Base-by-base conservation (phyloP, 2,113 vertebrate species). In the Hymenochirus boettgeri region DNA sequence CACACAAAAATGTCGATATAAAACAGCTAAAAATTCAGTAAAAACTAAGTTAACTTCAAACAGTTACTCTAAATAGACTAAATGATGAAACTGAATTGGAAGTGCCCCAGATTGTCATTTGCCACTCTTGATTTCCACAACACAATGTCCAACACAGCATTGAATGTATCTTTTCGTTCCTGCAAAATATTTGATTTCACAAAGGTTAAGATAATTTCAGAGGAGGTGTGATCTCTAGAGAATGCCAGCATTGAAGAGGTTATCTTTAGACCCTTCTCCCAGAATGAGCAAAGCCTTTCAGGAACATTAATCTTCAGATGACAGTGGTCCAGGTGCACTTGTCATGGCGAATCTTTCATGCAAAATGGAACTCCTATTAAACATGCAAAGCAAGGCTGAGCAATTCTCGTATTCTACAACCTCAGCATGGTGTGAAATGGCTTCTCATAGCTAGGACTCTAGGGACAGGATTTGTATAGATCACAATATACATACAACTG, bases 291-390 rank as follows among this genome's bases (percentile, higher is more conserved):
- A 23, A 51, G 31, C 45, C 39, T 53, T 45, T 24, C 35, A 33
- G 33, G 13, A 13, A 60, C 46, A 60, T 69, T 69, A 69, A 69
- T 60, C 57, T 69, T 52, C 33, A 48, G 10, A 18, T 60, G 56
- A 69, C 65, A 65, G 54, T 29, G 65, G 65, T 39, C 33, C 65
- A 69, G 65, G 46, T 52, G 56, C 65, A 45, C 56, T 60, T 53
- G 65, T 69, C 65, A 52, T 18, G 47, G 23, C 35, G 57, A 69
- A 60, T 67, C 65, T 60, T 22, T 46, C 46, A 31, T 53, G 56
- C 64, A 39, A 53, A 59, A 60, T 29, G 13, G 22, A 56, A 26
- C 42, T 35, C 11, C 29, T 22, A 46, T 64, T 21, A 29, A 64
- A 64, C 42, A 46, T 64, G 37, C 13, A 46, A 27, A 47, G 18